Base-by-base conservation (phyloP, 2,888 invertebrate species). In the Ryuthela nishihirai region DNA sequence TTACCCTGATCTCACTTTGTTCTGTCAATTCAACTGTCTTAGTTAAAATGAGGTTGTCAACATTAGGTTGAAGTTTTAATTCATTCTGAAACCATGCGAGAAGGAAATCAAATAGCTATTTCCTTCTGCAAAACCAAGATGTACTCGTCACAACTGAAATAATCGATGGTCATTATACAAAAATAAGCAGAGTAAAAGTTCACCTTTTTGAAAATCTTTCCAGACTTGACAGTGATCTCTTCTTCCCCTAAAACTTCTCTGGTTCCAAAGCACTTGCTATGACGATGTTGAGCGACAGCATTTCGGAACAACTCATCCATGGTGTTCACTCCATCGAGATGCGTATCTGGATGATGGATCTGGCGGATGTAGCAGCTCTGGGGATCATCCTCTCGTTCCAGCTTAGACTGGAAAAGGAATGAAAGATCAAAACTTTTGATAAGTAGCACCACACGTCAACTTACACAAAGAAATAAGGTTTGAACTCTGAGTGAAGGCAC, bases 121-220 rank as follows among this genome's bases (percentile, higher is more conserved):
- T n/a, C n/a, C n/a, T n/a, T n/a, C n/a, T n/a, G n/a, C n/a, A n/a
- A n/a, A n/a, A n/a, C n/a, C n/a, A n/a, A n/a, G n/a, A n/a, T n/a
- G n/a, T n/a, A n/a, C n/a, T n/a, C n/a, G n/a, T n/a, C n/a, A n/a
- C n/a, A n/a, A n/a, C n/a, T n/a, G n/a, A n/a, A 12, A 29, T 9
- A 29, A 29, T 29, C 9, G 29, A 7, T 29, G 29, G 12, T 9
- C 29, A 29, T 9, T 9, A 29, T 9, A 29, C 38, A 38, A 38
- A 15, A 38, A 7, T 3, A 4, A 15, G 18, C 20, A 17, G 2
- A 4, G 10, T 10, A 12, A 34, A 34, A 35, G 32, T 18, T 36
- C 34, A 88, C 88, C 84, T 98, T 98, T 76, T 95, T 95, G 74
- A 98, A 98, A 44, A 94, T 82, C 65, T 92, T 82, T 42, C 98